A percentile compares a stretch with the other conserved stretches of the same genome.
phyloP scores from a whole-genome alignment of 1,140 invertebrate species.

The Drosophila novamexicana region DNA sequence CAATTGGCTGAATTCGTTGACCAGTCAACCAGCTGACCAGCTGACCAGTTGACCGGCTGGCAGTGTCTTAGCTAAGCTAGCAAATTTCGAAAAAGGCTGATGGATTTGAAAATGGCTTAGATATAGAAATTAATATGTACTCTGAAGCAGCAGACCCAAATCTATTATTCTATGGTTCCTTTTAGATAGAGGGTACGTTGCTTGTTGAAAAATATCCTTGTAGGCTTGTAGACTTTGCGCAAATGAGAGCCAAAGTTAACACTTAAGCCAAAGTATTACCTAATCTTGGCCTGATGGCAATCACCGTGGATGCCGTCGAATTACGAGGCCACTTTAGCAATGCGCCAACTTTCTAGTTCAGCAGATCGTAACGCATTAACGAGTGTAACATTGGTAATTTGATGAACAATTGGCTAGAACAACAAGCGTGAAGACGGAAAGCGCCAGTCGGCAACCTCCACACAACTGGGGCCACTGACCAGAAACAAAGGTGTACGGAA shows the following conservation, averaged over 20 bases:
- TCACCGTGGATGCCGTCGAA: background rate
- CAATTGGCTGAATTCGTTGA: slow-evolving; percentile 25
- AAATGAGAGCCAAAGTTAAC: background rate
- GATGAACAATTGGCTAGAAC: slow-evolving; percentile 71
- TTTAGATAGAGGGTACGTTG: too few relatives aligned
- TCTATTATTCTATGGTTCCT: too few relatives aligned
- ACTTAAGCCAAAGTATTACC: background rate
- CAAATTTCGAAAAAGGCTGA: too few relatives aligned
- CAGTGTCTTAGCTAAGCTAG: slow-evolving; percentile 3
- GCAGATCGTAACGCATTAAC: slow-evolving; percentile 70
- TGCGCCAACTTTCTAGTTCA: slow-evolving; percentile 50
- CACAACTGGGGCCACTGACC: slow-evolving; percentile 51
- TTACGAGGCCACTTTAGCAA: slow-evolving; percentile 11
- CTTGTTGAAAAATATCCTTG: too few relatives aligned
- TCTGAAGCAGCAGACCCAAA: too few relatives aligned
- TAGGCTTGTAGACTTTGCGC: background rate
- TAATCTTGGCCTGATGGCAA: background rate
- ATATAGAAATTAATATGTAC: too few relatives aligned
- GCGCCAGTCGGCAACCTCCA: slow-evolving; percentile 8
- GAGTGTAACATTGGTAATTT: slow-evolving; percentile 80
- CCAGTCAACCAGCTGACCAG: slow-evolving; percentile 2
- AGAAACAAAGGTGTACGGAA: slow-evolving; percentile 35
- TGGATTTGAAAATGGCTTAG: too few relatives aligned
- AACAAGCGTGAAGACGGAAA: slow-evolving; percentile 32
- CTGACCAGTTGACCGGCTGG: slow-evolving; percentile 4